Base-by-base conservation (phyloP, 2,113 vertebrate genomes). In the Camelus bactrianus region DNA sequence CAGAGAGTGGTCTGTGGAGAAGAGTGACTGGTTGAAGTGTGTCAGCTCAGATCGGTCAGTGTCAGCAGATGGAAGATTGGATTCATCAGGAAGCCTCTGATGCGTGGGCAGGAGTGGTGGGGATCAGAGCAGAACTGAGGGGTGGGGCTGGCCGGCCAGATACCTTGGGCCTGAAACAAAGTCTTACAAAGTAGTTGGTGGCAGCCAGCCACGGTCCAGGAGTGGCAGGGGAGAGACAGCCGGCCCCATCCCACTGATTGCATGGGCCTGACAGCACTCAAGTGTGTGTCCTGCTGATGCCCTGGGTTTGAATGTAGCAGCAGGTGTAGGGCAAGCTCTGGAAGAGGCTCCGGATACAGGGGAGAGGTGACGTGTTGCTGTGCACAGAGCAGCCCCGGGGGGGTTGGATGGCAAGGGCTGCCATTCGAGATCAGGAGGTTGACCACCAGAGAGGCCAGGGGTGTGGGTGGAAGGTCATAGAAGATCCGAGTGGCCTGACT, bases 401-500 rank as follows among this genome's bases (percentile, higher is more conserved):
- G 62, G 9, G 9, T 2, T 35, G 28, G 69, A 80, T 50, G 69
- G 50, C 0, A 0, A 1, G 6, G 30, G 22, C 30, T n/a, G n/a
- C 3, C 0, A 16, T 50, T 70, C 13, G 26, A 0, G 28, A 0
- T 28, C 17, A 7, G 42, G 54, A 17, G 14, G 8, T 1, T 7
- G 62, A 35, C 19, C 6, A 10, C n/a, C 46, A 35, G 38, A 5
- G 19, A 6, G 8, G 46, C 64, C 79, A 28, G 32, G 28, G 35
- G 19, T 3, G 0, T 5, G 11, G n/a, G 10, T 7, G 24, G 32
- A 9, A 52, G 70, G 30, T 46, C 15, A 20, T 17, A 1, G 54
- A 38, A 73, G 26, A 32, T 20, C 80, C 38, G 11, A 30, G 17
- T 15, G 46, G 6, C 11, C n/a, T 69, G 42, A 46, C 15, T 3